Conservation (phyloP, 2,797 vertebrate genomes). For the Clarias pachynema region DNA sequence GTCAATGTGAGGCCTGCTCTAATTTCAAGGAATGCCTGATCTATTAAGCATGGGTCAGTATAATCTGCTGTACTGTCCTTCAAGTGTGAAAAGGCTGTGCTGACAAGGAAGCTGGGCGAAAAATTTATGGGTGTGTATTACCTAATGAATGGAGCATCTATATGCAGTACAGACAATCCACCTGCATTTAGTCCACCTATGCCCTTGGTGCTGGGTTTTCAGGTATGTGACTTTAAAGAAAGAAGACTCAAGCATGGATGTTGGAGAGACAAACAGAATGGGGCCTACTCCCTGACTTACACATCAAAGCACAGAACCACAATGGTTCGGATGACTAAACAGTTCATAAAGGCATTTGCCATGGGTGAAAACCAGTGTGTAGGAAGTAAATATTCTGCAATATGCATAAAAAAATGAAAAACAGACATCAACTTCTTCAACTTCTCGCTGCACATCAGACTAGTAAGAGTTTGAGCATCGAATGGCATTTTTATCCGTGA, state of each 20-base stretch:
- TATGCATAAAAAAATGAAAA: neutral
- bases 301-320: constrained; percentile 59
- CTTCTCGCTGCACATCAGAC: neutral
- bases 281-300: constrained; percentile 61
- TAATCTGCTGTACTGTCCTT: neutral
- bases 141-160: constrained; percentile 28
- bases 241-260: constrained; percentile 60
- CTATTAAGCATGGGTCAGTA: neutral
- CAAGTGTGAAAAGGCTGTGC: neutral
- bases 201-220: constrained; percentile 57
- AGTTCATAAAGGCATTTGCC: constrained; percentile 22
- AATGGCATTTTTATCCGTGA: neutral
- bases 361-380: neutral
- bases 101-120: constrained; percentile 28
- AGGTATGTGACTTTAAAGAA: constrained; percentile 68
- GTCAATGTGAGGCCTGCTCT: neutral
- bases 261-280: constrained; percentile 49
- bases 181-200: constrained; percentile 50
- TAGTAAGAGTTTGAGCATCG: neutral
- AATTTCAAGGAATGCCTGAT: neutral
- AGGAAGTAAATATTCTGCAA: neutral
- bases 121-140: constrained; percentile 17
- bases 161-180: constrained; percentile 53
- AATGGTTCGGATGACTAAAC: constrained; percentile 50
- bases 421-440: neutral